Percentiles rank a stretch among this genome's conserved stretches.
Conservation (phyloP, 2,797 vertebrate genomes). For the Urosaurus nigricauda region DNA sequence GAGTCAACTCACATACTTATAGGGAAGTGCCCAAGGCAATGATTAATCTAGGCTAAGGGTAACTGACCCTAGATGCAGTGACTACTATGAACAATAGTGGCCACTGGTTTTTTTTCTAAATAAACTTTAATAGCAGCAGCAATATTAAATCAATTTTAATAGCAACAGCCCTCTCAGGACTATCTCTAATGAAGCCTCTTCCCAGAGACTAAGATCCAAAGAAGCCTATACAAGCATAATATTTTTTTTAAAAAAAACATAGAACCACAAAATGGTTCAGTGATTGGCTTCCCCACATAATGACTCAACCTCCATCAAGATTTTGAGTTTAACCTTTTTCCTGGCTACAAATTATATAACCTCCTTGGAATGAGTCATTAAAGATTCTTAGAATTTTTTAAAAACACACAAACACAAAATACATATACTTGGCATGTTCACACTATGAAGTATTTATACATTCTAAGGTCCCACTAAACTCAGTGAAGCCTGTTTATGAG, state of each 20-base stretch:
- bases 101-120: too few species aligned
- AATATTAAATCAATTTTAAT: neutral
- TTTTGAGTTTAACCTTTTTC: slow-evolving; percentile 69
- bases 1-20: neutral
- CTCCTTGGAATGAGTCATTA: slow-evolving; percentile 66
- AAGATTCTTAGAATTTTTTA: slow-evolving; percentile 51
- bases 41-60: neutral
- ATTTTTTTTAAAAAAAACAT: slow-evolving; percentile 50
- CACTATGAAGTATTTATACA: slow-evolving; percentile 15
- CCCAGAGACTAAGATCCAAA: slow-evolving; percentile 21
- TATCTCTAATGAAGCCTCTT: neutral
- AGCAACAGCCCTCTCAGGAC: neutral
- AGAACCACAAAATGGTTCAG: slow-evolving; percentile 53
- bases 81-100: neutral
- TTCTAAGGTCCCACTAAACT: neutral
- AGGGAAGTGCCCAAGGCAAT: neutral
- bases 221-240: slow-evolving; percentile 34
- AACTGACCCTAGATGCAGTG: neutral
- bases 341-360: slow-evolving; percentile 75
- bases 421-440: slow-evolving; percentile 20
- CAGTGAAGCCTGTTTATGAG: neutral
- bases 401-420: neutral
- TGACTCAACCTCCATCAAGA: slow-evolving; percentile 66
- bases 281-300: slow-evolving; percentile 67
- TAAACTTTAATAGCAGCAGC: neutral